Conservation (phyloP, 2,888 invertebrate genomes). For the Trichacis sp. region DNA sequence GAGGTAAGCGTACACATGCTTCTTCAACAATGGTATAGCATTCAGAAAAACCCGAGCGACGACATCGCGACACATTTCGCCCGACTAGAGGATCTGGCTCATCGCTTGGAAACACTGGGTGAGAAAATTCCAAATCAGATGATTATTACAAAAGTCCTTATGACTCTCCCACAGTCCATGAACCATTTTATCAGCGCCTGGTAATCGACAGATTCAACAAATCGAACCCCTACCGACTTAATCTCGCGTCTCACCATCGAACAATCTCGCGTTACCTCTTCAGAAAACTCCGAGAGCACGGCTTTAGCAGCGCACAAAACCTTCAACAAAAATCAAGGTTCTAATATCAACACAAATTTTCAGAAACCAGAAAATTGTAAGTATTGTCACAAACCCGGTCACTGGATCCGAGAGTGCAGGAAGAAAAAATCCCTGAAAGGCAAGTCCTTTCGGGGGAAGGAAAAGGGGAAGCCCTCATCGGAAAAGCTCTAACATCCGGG, state of each 20-base stretch:
- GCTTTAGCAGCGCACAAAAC: background rate
- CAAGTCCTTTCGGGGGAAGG: background rate
- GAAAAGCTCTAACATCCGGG: background rate
- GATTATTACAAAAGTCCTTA: conserved; percentile 43
- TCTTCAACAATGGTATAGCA: conserved; percentile 41
- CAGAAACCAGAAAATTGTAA: background rate
- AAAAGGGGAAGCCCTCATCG: conserved; percentile 1
- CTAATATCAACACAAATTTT: background rate
- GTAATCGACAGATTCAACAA: conserved; percentile 24
- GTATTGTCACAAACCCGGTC: conserved; percentile 9
- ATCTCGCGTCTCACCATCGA: conserved; percentile 24
- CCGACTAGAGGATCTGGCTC: conserved; percentile 41
- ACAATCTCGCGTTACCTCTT: conserved; percentile 1
- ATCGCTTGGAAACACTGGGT: conserved; percentile 24
- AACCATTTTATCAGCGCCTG: conserved; percentile 41
- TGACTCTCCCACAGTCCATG: conserved; percentile 36
- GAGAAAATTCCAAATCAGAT: conserved; percentile 34
- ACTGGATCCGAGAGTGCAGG: conserved; percentile 19
- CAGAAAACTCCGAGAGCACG: background rate
- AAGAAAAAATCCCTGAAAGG: conserved; percentile 10
- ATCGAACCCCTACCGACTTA: conserved; percentile 14
- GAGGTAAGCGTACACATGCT: conserved; percentile 46
- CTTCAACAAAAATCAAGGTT: background rate
- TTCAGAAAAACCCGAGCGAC: conserved; percentile 25
- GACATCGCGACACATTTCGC: conserved; percentile 44